Percentiles rank a stretch among this genome's conserved stretches.
phyloP scores from a whole-genome alignment of 2,888 invertebrate genomes.

The Axea sp. region DNA sequence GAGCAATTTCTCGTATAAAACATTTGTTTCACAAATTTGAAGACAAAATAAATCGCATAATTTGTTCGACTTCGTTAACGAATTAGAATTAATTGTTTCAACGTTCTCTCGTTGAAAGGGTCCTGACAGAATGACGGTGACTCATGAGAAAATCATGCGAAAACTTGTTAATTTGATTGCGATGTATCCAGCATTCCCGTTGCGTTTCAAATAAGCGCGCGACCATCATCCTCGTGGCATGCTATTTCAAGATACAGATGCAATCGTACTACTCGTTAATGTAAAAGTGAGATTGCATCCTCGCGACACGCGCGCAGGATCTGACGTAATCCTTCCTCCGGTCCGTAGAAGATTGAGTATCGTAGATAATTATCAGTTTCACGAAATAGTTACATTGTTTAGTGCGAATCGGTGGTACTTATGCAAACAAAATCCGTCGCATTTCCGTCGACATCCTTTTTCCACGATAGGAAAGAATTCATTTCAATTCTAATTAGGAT shows the following conservation, averaged over 20 bases:
- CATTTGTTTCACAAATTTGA: conserved; percentile 10
- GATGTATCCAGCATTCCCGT: too few species aligned
- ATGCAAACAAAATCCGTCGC: conserved; percentile 54
- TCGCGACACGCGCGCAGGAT: conserved; percentile 41
- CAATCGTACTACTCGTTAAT: conserved; percentile 67
- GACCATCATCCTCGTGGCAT: too few species aligned
- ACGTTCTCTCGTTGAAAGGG: too few species aligned
- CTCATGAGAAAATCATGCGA: conserved; percentile 46
- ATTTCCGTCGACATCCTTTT: too few species aligned
- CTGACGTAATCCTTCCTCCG: conserved; percentile 63
- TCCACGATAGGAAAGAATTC: conserved; percentile 43
- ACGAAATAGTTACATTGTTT: conserved; percentile 60
- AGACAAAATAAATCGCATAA: neutral
- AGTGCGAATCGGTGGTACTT: conserved; percentile 56
- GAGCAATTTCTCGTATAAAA: too few species aligned
- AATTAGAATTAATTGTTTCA: conserved; percentile 23
- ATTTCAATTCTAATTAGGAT: conserved; percentile 55
- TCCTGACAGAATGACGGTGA: too few species aligned
- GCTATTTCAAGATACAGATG: conserved; percentile 52
- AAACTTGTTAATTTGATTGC: conserved; percentile 47
- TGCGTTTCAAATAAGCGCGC: neutral
- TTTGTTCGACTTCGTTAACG: neutral
- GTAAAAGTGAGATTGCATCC: conserved; percentile 65
- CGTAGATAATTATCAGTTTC: conserved; percentile 60
- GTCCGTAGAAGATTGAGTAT: conserved; percentile 38